Evolutionary conservation across 2,888 invertebrate species (phyloP), one percentile per base, ranked within the genome.

Genomic region (Oligia fasciuncula): DNA sequence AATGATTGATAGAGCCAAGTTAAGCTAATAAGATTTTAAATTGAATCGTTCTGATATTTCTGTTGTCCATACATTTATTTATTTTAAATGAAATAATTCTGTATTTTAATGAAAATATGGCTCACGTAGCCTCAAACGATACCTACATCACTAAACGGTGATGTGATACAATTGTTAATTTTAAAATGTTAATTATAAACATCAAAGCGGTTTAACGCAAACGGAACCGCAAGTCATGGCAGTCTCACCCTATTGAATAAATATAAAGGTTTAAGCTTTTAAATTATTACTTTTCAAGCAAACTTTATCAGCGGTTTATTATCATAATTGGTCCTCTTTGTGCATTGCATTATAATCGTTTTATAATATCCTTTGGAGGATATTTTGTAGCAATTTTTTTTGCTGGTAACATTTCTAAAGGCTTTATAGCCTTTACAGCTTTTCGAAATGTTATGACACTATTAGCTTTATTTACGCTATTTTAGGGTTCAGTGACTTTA

Each of bases 261-360:
- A 89, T 90, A 86, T 88, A 87, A 88, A 88, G 87, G 88, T 85
- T 80, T 87, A 85, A 83, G 87, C 88, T 81, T 82, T 82, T 84
- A 86, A 89, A 89, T 88, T 89, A 90, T 91, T 87, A 90, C 88
- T 88, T 89, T 89, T 84, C 80, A 87, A 88, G 87, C 85, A 88
- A 87, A 88, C 85, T 88, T 90, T 87, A 90, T 86, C 85, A 83
- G 73, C 82, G 79, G 88, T 86, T 88, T 91, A 90, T 90, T 88
- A 90, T 82, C 81, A 86, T 88, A 88, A 89, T 90, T 89, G 86
- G 87, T 83, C 85, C 76, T 85, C 81, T 84, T 87, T 88, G 85
- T 79, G 81, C 73, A 87, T 82, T 85, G 83, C 85, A 86, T 89
- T 85, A 85, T 83, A 90, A 87, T 83, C 80, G 85, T 83, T 84